Percentiles rank a stretch among this genome's conserved stretches.
Evolutionary conservation across 2,797 vertebrate species (phyloP).

Genomic region (Alca torda): DNA sequence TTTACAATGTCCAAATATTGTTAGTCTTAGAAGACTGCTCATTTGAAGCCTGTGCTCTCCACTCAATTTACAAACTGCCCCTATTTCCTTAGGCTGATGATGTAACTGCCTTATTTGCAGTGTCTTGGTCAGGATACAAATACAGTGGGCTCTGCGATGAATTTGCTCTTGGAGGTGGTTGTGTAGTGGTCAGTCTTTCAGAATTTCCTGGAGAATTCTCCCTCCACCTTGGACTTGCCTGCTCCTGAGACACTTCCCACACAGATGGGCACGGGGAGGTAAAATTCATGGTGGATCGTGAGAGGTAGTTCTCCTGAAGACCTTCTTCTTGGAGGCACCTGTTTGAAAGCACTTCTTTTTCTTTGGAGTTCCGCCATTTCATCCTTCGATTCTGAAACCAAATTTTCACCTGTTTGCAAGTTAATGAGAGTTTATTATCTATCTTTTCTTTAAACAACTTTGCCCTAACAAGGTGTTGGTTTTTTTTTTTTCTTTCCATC

Average conservation of each 20-base stretch:
- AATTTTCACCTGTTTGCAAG: conserved; percentile 90
- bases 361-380: conserved; percentile 98
- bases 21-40: conserved; percentile 48
- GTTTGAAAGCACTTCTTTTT: conserved; percentile 89
- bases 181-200: conserved; percentile 57
- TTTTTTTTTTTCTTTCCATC: not conserved
- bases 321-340: conserved; percentile 84
- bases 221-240: conserved; percentile 65
- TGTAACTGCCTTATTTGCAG: conserved; percentile 40
- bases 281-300: conserved; percentile 63
- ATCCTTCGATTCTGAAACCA: conserved; percentile 99
- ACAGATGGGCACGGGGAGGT: conserved; percentile 59
- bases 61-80: not conserved
- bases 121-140: conserved; percentile 65
- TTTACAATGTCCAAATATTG: conserved; percentile 62
- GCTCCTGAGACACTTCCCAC: conserved; percentile 71
- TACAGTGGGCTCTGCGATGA: conserved; percentile 34
- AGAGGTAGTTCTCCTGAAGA: conserved; percentile 73
- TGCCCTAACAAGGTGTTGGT: not conserved
- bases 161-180: conserved; percentile 37
- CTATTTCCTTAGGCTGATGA: conserved; percentile 31
- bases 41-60: conserved; percentile 17
- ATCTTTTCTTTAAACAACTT: not conserved
- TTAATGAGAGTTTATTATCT: conserved; percentile 23
- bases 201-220: conserved; percentile 67